phyloP scores from a whole-genome alignment of 2,888 invertebrate species.

The Caenorhabditis sp. region DNA sequence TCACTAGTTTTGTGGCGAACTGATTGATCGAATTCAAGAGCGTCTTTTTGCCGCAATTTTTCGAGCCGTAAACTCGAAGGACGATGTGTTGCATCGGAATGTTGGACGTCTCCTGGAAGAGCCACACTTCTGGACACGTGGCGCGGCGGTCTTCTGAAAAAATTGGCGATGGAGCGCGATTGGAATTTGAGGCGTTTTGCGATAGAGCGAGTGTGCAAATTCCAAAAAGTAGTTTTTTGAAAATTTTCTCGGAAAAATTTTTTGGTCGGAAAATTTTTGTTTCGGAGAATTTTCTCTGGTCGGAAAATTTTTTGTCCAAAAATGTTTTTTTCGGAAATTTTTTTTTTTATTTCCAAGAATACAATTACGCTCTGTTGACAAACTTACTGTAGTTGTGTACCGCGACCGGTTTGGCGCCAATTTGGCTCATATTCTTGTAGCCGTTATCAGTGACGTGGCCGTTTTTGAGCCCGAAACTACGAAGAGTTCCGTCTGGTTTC shows the following conservation, averaged over 20 bases:
- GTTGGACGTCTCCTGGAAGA: conserved; percentile 69
- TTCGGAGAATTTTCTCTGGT: too few species aligned
- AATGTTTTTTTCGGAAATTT: too few species aligned
- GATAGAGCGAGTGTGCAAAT: too few species aligned
- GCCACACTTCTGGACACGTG: conserved; percentile 82
- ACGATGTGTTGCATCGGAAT: conserved; percentile 61
- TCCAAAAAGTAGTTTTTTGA: too few species aligned
- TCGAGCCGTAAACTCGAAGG: conserved; percentile 76
- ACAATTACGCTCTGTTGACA: not conserved
- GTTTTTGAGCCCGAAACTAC: conserved; percentile 66
- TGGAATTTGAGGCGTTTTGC: not conserved
- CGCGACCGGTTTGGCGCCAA: not conserved
- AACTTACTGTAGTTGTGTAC: conserved; percentile 29
- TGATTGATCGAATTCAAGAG: conserved; percentile 73
- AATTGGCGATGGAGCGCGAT: not conserved
- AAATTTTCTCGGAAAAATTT: too few species aligned
- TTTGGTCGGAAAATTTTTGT: too few species aligned
- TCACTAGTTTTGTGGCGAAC: conserved; percentile 70
- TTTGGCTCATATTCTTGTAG: conserved; percentile 45
- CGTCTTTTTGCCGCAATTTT: conserved; percentile 78
- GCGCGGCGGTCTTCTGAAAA: conserved; percentile 75
- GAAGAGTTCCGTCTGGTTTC: conserved; percentile 64
- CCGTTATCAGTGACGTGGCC: conserved; percentile 69
- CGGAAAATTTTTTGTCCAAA: too few species aligned
- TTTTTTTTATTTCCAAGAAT: too few species aligned